Percentiles rank a stretch among this genome's conserved stretches.
These are phyloP conservation scores for Lithophane semibrunnea DNA, from an alignment of 2,888 invertebrate genomes.

Conservation along the genomic window DNA sequence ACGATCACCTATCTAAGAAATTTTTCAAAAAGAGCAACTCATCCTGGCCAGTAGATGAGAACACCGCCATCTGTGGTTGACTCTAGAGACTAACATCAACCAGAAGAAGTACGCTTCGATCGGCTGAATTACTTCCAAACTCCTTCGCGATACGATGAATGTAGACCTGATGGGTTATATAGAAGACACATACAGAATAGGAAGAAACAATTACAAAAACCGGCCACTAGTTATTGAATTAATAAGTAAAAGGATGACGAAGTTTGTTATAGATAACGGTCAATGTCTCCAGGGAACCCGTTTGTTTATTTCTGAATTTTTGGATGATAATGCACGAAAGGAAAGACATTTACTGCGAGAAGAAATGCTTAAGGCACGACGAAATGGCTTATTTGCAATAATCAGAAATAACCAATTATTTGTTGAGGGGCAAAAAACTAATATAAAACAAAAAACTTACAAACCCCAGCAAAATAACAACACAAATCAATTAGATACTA, in stretches of 20 bases:
- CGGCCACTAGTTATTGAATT: constrained; percentile 11
- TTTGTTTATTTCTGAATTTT: neutral
- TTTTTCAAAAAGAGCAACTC: no score
- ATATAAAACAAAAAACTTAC: neutral
- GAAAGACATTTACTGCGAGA: neutral
- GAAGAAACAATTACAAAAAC: neutral
- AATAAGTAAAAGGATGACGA: constrained; percentile 1
- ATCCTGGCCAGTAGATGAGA: no score
- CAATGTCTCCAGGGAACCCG: neutral
- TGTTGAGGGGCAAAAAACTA: neutral
- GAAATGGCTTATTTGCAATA: neutral
- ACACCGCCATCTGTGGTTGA: no score
- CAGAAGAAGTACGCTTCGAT: no score
- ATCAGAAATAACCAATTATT: neutral
- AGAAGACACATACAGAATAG: neutral
- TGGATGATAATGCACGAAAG: neutral
- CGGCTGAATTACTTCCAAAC: no score
- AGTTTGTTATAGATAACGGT: no score
- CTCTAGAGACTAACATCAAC: no score
- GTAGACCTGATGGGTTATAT: neutral
- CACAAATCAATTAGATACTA: no score
- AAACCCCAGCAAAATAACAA: no score
- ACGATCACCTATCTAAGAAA: no score
- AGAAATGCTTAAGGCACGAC: no score
- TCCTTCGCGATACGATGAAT: neutral